Percentiles rank a stretch among this genome's conserved stretches.
These are phyloP conservation scores for Heterodera schachtii DNA, from an alignment of 1,140 invertebrate genomes.

Conservation along the genomic window DNA sequence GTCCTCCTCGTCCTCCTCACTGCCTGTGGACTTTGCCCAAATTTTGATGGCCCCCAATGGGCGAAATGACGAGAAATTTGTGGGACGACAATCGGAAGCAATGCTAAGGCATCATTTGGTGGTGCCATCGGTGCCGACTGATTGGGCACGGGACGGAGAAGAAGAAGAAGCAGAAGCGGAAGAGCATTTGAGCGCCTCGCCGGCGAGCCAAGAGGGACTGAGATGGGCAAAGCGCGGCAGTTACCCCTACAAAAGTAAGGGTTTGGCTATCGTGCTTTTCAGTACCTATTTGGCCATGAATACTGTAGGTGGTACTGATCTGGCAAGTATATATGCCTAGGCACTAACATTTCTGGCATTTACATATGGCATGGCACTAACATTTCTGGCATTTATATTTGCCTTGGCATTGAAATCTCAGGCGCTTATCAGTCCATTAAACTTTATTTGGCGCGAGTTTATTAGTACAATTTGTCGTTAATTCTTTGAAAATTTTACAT, in stretches of 20 bases:
- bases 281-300: too few species aligned
- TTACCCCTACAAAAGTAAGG: conserved; percentile 24
- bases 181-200: background rate
- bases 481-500: background rate
- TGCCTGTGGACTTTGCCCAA: background rate
- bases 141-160: background rate
- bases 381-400: too few species aligned
- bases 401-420: too few species aligned
- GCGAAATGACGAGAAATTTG: background rate
- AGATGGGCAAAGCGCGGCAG: background rate
- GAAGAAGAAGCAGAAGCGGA: conserved; percentile 9
- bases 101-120: background rate
- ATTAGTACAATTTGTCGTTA: too few species aligned
- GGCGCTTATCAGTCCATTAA: too few species aligned
- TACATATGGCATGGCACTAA: too few species aligned
- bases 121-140: background rate
- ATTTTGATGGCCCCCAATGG: background rate
- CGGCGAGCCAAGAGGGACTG: background rate
- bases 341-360: too few species aligned
- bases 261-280: too few species aligned
- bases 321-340: too few species aligned
- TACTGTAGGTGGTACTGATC: too few species aligned
- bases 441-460: too few species aligned
- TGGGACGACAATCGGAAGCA: background rate
- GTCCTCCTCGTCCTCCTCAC: background rate